A percentile compares a stretch with the other conserved stretches of the same genome.
phyloP scores from a whole-genome alignment of 2,797 vertebrate species.

The Ciconia nigra region DNA sequence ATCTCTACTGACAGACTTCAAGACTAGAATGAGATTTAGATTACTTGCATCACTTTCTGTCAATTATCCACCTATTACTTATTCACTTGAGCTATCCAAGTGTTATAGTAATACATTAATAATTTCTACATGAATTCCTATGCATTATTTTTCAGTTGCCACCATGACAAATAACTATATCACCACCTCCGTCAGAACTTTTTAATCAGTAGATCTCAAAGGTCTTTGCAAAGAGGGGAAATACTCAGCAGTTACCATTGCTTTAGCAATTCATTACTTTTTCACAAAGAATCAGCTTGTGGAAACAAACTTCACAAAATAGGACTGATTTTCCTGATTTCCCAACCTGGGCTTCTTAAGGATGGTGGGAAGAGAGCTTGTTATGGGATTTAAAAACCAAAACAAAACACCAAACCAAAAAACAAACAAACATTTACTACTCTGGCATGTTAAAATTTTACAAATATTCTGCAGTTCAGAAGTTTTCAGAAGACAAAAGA shows the following conservation, averaged over 20 bases:
- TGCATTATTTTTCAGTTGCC: background rate
- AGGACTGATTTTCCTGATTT: background rate
- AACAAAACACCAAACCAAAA: too few species aligned
- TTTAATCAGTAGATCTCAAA: background rate
- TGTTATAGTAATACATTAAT: background rate
- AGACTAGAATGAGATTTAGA: background rate
- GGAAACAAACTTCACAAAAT: background rate
- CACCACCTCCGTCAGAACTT: background rate
- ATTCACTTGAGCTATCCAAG: background rate
- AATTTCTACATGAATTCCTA: background rate
- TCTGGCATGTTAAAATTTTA: fast-evolving
- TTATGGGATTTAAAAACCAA: background rate
- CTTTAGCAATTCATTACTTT: background rate
- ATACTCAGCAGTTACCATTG: background rate
- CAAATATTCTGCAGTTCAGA: background rate
- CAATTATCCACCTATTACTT: background rate
- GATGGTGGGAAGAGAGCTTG: background rate
- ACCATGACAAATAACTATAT: background rate
- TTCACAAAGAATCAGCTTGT: background rate
- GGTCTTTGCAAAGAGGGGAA: background rate
- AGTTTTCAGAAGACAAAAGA: background rate
- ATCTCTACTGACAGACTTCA: background rate
- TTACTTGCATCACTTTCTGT: background rate
- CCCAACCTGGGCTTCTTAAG: background rate
- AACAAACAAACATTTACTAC: background rate